Percentiles rank a stretch among this genome's conserved stretches.
Evolutionary conservation across 1,140 invertebrate species (phyloP).

Genomic region (Ctenoplectra terminalis): DNA sequence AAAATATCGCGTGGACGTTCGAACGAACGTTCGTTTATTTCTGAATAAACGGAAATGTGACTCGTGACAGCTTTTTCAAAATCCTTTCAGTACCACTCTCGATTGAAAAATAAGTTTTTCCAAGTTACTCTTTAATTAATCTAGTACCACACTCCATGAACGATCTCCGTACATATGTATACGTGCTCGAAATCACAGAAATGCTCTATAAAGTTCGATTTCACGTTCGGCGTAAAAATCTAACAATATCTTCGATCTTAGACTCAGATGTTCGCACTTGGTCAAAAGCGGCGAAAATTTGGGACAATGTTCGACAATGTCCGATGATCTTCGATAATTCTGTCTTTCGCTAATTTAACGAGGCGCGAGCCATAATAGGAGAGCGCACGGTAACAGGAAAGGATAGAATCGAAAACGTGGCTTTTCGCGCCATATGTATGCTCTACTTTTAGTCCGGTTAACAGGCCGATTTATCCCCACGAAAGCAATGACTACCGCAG

Average conservation of each 20-base stretch:
- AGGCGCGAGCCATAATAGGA: not conserved
- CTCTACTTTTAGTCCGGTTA: constrained; percentile 47
- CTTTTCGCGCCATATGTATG: constrained; percentile 35
- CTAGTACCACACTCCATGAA: too few species aligned
- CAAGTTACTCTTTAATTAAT: not conserved
- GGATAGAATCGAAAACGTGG: constrained; percentile 8
- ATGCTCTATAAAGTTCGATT: too few species aligned
- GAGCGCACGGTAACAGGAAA: not conserved
- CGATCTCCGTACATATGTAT: too few species aligned
- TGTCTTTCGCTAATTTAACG: constrained; percentile 9
- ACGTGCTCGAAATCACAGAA: too few species aligned
- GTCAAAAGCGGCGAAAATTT: not conserved
- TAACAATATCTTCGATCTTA: too few species aligned
- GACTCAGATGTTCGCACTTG: too few species aligned
- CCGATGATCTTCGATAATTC: not conserved
- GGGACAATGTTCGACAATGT: not conserved
- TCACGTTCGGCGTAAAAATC: too few species aligned
- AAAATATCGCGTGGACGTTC: not conserved
- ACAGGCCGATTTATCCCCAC: constrained; percentile 56
- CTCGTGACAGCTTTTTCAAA: not conserved
- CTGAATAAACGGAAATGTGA: not conserved
- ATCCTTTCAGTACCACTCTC: not conserved
- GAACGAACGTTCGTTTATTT: not conserved
- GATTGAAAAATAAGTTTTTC: not conserved
- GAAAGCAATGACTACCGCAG: constrained; percentile 57